These are phyloP conservation scores for Cebidichthys violaceus DNA, from an alignment of 2,113 vertebrate genomes.

Conservation along the genomic window DNA sequence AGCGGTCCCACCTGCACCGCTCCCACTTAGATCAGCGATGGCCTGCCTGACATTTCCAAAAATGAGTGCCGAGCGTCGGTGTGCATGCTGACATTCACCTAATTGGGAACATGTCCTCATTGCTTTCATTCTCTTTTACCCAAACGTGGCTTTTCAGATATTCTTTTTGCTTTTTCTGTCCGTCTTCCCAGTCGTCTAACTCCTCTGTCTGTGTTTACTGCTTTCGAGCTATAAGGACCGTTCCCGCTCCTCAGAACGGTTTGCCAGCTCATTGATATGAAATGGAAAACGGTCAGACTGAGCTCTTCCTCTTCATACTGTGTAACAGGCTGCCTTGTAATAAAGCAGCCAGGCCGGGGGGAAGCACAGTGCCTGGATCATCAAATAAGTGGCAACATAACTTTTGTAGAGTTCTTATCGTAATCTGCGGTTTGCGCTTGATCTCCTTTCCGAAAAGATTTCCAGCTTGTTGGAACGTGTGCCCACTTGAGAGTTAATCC, in stretches of 20 bases:
- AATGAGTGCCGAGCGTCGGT: slow-evolving; percentile 48
- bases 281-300: not conserved
- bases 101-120: slow-evolving; percentile 61
- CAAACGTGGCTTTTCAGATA: slow-evolving; percentile 1
- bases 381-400: slow-evolving; percentile 44
- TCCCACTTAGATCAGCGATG: slow-evolving; percentile 57
- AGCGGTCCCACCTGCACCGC: slow-evolving; percentile 43
- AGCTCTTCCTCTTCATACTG: slow-evolving; percentile 1
- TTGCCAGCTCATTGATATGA: slow-evolving; percentile 19
- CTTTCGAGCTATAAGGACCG: slow-evolving; percentile 6
- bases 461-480: slow-evolving; percentile 42
- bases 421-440: slow-evolving; percentile 32
- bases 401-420: slow-evolving; percentile 42
- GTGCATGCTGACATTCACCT: slow-evolving; percentile 59
- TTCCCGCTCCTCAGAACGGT: slow-evolving; percentile 16
- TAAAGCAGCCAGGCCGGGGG: slow-evolving; percentile 20
- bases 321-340: slow-evolving; percentile 17
- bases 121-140: slow-evolving; percentile 35
- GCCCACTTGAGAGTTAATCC: slow-evolving; percentile 55
- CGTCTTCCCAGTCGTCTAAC: slow-evolving; percentile 7
- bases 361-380: slow-evolving; percentile 25
- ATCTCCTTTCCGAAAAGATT: slow-evolving; percentile 24
- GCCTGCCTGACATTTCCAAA: slow-evolving; percentile 64
- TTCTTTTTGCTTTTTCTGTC: not conserved
- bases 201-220: slow-evolving; percentile 31